Conservation (phyloP, 2,888 invertebrate genomes). For the Oeneis ivallda region DNA sequence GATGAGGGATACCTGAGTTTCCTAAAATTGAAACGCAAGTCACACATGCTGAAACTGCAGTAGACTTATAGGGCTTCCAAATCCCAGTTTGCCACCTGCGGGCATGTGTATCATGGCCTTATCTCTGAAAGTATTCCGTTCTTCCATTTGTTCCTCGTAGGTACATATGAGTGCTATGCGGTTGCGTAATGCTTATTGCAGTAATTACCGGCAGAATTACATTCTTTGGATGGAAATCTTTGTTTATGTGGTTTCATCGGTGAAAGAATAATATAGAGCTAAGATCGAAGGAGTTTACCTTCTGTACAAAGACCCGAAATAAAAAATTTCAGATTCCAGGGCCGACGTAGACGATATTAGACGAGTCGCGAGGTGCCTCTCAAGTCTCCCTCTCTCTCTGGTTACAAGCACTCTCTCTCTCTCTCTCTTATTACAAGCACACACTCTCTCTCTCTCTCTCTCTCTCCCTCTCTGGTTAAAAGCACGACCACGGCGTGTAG, state of each 20-base stretch:
- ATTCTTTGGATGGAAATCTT: constrained; percentile 12
- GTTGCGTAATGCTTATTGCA: constrained; percentile 22
- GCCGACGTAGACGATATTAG: too few relatives aligned
- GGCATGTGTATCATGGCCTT: constrained; percentile 1
- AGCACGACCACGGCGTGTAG: too few relatives aligned
- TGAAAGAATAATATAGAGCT: neutral
- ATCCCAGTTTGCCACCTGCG: neutral
- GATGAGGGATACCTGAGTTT: neutral
- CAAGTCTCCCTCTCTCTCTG: too few relatives aligned
- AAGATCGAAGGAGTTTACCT: neutral
- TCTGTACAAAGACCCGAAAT: too few relatives aligned
- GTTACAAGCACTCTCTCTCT: too few relatives aligned
- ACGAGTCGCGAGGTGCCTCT: too few relatives aligned
- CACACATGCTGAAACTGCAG: neutral
- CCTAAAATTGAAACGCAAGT: neutral
- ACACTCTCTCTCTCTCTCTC: too few relatives aligned
- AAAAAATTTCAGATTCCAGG: too few relatives aligned
- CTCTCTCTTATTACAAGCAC: too few relatives aligned
- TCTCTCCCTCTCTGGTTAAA: too few relatives aligned
- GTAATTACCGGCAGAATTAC: constrained; percentile 21
- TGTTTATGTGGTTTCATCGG: constrained; percentile 8
- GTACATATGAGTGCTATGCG: constrained; percentile 20
- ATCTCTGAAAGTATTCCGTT: constrained; percentile 21
- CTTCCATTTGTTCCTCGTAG: constrained; percentile 22
- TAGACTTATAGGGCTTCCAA: neutral